A percentile compares a stretch with the other conserved stretches of the same genome.
Evolutionary conservation across 2,888 invertebrate species (phyloP).

Genomic region (Zygaena filipendulae): DNA sequence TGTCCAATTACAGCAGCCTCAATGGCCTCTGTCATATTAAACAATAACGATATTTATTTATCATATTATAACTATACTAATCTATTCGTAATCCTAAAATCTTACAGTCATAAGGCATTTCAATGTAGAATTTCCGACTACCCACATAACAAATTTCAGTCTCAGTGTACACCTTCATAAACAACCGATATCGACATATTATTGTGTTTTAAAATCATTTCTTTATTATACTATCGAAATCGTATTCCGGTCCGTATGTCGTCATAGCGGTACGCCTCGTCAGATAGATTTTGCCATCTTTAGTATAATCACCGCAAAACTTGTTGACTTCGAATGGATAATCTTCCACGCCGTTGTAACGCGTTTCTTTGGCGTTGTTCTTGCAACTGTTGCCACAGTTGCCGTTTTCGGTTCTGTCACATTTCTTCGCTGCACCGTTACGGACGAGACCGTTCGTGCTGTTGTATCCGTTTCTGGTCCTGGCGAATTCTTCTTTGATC

Average conservation of each 20-base stretch:
- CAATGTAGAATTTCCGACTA: no score
- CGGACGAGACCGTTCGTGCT: conserved; percentile 20
- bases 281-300: conserved; percentile 40
- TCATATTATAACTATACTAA: no score
- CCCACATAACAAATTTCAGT: conserved; percentile 58
- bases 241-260: conserved; percentile 34
- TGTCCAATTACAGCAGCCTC: no score
- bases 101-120: no score
- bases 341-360: no score
- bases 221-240: conserved; percentile 46
- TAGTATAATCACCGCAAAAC: conserved; percentile 41
- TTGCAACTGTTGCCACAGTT: conserved; percentile 26
- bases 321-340: conserved; percentile 37
- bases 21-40: no score
- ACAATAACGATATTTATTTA: no score
- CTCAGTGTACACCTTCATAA: conserved; percentile 45
- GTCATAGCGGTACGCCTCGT: conserved; percentile 45
- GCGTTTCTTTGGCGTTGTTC: conserved; percentile 22
- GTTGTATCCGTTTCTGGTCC: conserved; percentile 27
- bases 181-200: conserved; percentile 17
- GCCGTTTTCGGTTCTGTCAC: conserved; percentile 25
- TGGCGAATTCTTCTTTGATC: conserved; percentile 26
- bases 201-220: conserved; percentile 42
- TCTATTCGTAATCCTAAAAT: no score
- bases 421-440: conserved; percentile 21